Evolutionary conservation across 2,113 vertebrate genomes (phyloP), one percentile per base, ranked within the genome.

Genomic region (Python bivittatus): DNA sequence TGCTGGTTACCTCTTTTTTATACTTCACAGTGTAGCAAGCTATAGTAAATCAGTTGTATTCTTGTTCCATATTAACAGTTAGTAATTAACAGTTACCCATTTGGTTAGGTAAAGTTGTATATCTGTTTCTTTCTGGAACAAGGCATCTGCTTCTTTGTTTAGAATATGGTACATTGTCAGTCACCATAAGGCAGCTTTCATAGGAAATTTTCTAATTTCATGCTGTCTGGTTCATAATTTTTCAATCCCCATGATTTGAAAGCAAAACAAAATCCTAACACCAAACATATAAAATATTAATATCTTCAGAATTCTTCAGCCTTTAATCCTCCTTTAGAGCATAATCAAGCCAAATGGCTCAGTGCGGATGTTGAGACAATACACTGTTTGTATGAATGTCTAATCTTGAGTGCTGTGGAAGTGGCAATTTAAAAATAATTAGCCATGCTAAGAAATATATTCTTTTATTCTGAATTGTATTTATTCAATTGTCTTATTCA

Each of bases 91-190:
- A 79, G 33, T 79, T 79, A 22, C 72, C 61, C 20, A 33, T 11
- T 23, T 83, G 53, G 22, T 7, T 72, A 53, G 29, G 5, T 57
- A 42, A 84, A 13, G 58, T 1, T 91, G 90, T 22, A 2, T 23
- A 2, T 72, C 83, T 0, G 25, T 84, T 2, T 68, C 44, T 85
- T 44, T 93, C 44, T 1, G 0, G 68, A 60, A 68, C 52, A 61
- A 20, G 29, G 44, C 56, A 61, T 8, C 15, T 79, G 17, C 27
- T 93, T 57, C 42, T 1, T 9, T 57, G 90, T 8, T 2, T 89
- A 84, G 1, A 89, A n/a, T 38, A 11, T 86, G 60, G 38, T 10
- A 89, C 58, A 1, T 90, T 93, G 44, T 85, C 92, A 93, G 89
- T 20, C 0, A 68, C 2, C 84, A 90, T 72, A 68, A 94, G 58